Conservation (phyloP, 2,797 vertebrate species). For the Galago senegalensis region DNA sequence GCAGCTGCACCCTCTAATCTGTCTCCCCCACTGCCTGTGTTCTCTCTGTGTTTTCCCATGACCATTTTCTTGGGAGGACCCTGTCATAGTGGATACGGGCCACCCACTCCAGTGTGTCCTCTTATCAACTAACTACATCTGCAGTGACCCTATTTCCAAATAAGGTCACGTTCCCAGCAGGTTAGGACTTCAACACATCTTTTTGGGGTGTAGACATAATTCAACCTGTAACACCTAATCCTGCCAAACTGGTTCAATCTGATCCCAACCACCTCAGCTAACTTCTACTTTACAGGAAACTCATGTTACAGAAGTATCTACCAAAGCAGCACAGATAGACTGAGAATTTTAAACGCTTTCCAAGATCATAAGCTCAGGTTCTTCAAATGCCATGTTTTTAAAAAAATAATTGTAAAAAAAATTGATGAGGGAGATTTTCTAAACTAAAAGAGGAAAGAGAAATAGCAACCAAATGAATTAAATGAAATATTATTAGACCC, state of each 20-base stretch:
- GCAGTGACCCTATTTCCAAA: not conserved
- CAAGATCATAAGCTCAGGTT: not conserved
- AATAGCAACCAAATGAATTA: not conserved
- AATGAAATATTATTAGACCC: not conserved
- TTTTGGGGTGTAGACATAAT: not conserved
- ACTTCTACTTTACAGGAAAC: not conserved
- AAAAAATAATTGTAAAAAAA: not conserved
- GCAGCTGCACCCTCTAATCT: rapidly evolving
- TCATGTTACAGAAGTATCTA: not conserved
- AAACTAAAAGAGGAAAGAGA: not conserved
- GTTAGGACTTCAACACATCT: too few relatives aligned
- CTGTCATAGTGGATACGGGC: rapidly evolving
- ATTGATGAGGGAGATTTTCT: not conserved
- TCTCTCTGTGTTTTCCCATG: not conserved
- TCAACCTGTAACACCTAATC: not conserved
- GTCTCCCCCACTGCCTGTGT: rapidly evolving
- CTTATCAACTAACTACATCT: not conserved
- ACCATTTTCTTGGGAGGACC: not conserved
- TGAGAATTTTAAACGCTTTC: not conserved
- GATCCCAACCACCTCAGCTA: not conserved
- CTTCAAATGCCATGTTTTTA: not conserved
- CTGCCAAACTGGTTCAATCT: not conserved
- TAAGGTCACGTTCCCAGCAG: not conserved
- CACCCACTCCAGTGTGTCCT: too few relatives aligned
- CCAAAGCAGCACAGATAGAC: not conserved